Evolutionary conservation across 2,888 invertebrate species (phyloP).

Genomic region (Lobophora halterata): DNA sequence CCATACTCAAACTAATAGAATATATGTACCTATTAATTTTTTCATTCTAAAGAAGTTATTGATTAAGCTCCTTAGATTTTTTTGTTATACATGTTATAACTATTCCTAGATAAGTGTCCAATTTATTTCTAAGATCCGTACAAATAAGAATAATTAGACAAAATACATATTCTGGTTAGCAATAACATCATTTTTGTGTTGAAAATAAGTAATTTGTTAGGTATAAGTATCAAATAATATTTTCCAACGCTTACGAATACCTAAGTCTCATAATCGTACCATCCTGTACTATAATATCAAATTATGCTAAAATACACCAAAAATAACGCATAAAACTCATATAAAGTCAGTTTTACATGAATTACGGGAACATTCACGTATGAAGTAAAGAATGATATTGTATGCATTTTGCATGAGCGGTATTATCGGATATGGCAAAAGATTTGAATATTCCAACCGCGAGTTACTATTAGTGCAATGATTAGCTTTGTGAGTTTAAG

Average conservation of each 20-base stretch:
- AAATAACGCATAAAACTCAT: slow-evolving; percentile 71
- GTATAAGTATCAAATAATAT: too few species aligned
- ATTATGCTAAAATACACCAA: slow-evolving; percentile 42
- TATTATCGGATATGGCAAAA: slow-evolving; percentile 74
- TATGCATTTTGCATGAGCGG: slow-evolving; percentile 77
- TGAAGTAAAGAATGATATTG: slow-evolving; percentile 77
- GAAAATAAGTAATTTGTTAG: too few species aligned
- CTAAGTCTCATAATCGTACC: slow-evolving; percentile 14
- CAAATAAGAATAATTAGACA: too few species aligned
- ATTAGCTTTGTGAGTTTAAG: slow-evolving; percentile 8
- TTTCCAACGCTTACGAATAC: too few species aligned
- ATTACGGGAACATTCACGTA: slow-evolving; percentile 71
- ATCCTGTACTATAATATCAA: slow-evolving; percentile 20
- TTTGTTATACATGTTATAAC: too few species aligned
- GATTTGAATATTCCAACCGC: slow-evolving; percentile 71
- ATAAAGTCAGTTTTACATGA: slow-evolving; percentile 75
- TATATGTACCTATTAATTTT: too few species aligned
- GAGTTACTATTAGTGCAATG: slow-evolving; percentile 39
- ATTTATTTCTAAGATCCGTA: too few species aligned
- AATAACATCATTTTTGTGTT: too few species aligned
- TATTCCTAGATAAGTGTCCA: slow-evolving; percentile 9
- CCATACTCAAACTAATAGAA: too few species aligned
- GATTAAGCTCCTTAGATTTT: too few species aligned
- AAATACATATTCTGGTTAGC: too few species aligned
- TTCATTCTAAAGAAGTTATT: too few species aligned